phyloP scores from a whole-genome alignment of 1,140 invertebrate species.

The Neotoxoptera formosana region DNA sequence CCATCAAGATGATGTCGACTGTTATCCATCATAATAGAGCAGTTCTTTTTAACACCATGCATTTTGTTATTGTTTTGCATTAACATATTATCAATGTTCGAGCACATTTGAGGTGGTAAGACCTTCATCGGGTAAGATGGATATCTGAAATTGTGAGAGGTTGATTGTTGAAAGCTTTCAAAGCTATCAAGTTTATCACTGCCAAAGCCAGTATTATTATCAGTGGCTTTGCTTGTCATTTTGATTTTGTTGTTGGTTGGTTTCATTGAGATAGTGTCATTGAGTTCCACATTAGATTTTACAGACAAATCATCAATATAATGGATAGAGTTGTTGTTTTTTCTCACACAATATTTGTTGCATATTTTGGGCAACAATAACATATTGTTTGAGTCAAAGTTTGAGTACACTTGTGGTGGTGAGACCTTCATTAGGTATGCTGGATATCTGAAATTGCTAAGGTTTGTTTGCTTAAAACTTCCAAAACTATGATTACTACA shows the following conservation, averaged over 20 bases:
- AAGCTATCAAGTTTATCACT: neutral
- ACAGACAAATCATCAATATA: neutral
- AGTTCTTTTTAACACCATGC: neutral
- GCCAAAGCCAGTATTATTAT: neutral
- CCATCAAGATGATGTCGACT: neutral
- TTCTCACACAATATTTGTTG: neutral
- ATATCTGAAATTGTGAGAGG: neutral
- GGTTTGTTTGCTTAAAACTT: neutral
- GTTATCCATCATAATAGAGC: too few relatives aligned
- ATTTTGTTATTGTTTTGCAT: neutral
- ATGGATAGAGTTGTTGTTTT: neutral
- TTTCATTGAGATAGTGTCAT: neutral
- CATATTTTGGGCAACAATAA: conserved; percentile 21
- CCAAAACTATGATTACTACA: neutral
- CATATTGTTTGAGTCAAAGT: neutral
- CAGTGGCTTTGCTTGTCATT: neutral
- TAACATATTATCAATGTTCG: neutral
- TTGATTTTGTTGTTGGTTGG: neutral
- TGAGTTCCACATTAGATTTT: neutral
- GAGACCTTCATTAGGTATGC: neutral
- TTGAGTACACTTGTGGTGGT: neutral
- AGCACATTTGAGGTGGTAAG: neutral
- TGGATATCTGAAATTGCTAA: neutral
- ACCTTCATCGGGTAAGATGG: neutral
- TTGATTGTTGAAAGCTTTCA: neutral